Evolutionary conservation across 2,888 invertebrate species (phyloP).

Genomic region (Plemyria rubiginata): DNA sequence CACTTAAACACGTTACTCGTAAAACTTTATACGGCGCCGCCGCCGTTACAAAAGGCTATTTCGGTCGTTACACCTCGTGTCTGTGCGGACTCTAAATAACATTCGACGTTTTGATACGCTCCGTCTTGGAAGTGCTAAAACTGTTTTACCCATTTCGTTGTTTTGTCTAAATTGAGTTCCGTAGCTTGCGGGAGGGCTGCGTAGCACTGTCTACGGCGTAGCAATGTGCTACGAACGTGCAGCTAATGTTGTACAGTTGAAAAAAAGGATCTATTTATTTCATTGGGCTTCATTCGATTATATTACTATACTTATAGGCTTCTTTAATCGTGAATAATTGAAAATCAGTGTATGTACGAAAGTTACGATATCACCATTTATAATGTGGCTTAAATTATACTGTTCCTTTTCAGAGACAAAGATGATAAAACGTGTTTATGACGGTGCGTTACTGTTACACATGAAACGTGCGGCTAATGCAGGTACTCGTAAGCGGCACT

Average conservation of each 20-base stretch:
- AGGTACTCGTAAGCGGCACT: conserved; percentile 30
- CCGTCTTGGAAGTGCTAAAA: not conserved
- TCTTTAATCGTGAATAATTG: no score
- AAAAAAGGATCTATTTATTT: not conserved
- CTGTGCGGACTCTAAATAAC: conserved; percentile 28
- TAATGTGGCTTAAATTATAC: no score
- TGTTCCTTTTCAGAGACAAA: not conserved
- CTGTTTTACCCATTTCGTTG: not conserved
- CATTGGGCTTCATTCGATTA: no score
- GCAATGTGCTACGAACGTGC: conserved; percentile 7
- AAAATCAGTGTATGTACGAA: no score
- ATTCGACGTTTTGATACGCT: conserved; percentile 21
- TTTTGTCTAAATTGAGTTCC: not conserved
- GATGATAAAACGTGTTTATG: conserved; percentile 7
- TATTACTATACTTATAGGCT: no score
- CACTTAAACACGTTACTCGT: conserved; percentile 35
- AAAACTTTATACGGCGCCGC: conserved; percentile 39
- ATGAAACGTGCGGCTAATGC: conserved; percentile 9
- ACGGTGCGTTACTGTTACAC: conserved; percentile 3
- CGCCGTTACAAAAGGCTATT: conserved; percentile 36
- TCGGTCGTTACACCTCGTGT: conserved; percentile 28
- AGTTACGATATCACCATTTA: no score
- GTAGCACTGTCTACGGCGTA: conserved; percentile 19
- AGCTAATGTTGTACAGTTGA: not conserved
- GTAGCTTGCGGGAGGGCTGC: no score